Percentiles rank a stretch among this genome's conserved stretches.
These are phyloP conservation scores for Cotesia typhae DNA, from an alignment of 1,140 invertebrate species.

Conservation along the genomic window DNA sequence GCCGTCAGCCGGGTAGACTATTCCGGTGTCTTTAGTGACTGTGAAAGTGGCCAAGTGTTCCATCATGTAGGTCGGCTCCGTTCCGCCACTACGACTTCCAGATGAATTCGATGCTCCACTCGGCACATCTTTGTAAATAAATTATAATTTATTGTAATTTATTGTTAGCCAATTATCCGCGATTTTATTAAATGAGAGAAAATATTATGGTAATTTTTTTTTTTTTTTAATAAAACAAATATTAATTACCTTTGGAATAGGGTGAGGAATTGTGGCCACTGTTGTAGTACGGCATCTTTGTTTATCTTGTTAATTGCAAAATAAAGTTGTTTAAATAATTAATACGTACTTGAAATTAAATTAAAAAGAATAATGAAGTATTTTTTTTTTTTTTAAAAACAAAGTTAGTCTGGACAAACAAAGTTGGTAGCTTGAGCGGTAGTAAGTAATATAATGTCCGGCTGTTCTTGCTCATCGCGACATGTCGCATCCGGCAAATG, in stretches of 20 bases:
- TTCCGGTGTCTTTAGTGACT: slow-evolving; percentile 86
- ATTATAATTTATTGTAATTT: slow-evolving; percentile 1
- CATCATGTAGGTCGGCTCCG: slow-evolving; percentile 84
- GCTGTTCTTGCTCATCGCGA: slow-evolving; percentile 43
- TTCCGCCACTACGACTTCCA: slow-evolving; percentile 61
- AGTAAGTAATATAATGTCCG: slow-evolving; percentile 4
- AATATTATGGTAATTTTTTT: neutral
- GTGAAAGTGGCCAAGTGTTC: slow-evolving; percentile 99
- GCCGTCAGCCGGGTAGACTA: slow-evolving; percentile 92
- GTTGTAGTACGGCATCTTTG: slow-evolving; percentile 58
- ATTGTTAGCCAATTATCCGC: too few species aligned
- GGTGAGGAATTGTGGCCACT: slow-evolving; percentile 54
- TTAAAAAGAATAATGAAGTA: too few species aligned
- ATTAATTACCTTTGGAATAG: slow-evolving; percentile 55
- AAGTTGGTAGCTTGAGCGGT: too few species aligned
- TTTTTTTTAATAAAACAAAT: neutral
- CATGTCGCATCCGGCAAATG: slow-evolving; percentile 51
- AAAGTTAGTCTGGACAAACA: too few species aligned
- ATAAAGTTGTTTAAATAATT: neutral
- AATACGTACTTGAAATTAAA: too few species aligned
- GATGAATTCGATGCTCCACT: slow-evolving; percentile 53
- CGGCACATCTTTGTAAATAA: slow-evolving; percentile 49
- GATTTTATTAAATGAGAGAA: too few species aligned
- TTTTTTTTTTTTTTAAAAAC: too few species aligned
- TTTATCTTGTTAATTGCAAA: slow-evolving; percentile 42